Percentiles rank a stretch among this genome's conserved stretches.
Evolutionary conservation across 2,797 vertebrate species (phyloP).

Genomic region (Lemur catta): DNA sequence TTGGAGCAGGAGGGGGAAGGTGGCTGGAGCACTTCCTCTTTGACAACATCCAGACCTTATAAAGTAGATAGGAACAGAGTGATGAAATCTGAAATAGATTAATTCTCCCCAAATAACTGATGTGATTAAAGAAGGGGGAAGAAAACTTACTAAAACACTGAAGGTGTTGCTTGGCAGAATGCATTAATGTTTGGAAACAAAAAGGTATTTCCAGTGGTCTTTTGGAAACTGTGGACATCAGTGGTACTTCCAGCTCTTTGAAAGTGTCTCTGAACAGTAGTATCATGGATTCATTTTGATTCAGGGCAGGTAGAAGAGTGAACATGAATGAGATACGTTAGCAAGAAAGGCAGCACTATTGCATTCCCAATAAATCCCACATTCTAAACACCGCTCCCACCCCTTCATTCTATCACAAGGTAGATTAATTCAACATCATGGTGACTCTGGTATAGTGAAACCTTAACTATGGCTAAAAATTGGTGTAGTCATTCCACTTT

Average conservation of each 20-base stretch:
- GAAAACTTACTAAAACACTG: conserved; percentile 29
- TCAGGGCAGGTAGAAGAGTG: conserved; percentile 13
- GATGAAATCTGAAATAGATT: conserved; percentile 27
- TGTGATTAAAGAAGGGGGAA: not conserved
- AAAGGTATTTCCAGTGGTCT: not conserved
- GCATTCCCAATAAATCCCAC: not conserved
- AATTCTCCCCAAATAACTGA: not conserved
- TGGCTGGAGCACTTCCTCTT: not conserved
- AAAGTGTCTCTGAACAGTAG: conserved; percentile 66
- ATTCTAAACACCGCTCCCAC: not conserved
- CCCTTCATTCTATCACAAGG: conserved; percentile 62
- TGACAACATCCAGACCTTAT: not conserved
- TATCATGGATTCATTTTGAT: conserved; percentile 7
- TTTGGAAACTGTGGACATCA: conserved; percentile 58
- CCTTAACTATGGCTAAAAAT: conserved; percentile 76
- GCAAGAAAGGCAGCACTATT: conserved; percentile 19
- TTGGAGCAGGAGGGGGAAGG: not conserved
- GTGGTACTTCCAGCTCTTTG: conserved; percentile 45
- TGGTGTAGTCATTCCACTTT: conserved; percentile 74
- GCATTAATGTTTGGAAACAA: conserved; percentile 32
- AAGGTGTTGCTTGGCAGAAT: not conserved
- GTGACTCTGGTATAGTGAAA: conserved; percentile 70
- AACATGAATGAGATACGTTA: conserved; percentile 54
- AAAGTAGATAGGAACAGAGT: not conserved
- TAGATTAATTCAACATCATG: conserved; percentile 58